Base-by-base conservation (phyloP, 2,797 vertebrate species). In the Lycodopsis pacificus region DNA sequence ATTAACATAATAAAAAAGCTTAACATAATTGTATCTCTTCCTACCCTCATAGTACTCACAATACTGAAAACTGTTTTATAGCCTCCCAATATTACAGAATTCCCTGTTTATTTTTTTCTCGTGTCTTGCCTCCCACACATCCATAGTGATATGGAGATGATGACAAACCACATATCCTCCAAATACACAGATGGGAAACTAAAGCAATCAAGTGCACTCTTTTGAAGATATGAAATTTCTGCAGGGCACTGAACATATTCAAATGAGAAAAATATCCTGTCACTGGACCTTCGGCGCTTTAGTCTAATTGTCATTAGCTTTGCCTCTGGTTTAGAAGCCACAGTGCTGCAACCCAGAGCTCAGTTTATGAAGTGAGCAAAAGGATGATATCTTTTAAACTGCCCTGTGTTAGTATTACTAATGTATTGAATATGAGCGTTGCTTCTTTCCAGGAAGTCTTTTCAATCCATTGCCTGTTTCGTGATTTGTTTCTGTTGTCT, bases 241-340 rank as follows among this genome's bases (percentile, higher is more conserved):
- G n/a, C 11, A 2, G 34, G 68, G 17, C 56, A 77, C 15, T 57
- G 58, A 17, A 0, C 2, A 63, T 72, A 72, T 75, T 68, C 64
- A 80, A 82, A 57, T 67, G 40, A 71, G 49, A 48, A 40, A 36
- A 51, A n/a, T 20, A 88, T 81, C 36, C 40, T 62, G 67, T 86
- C 86, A 86, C 53, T 78, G 71, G 72, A 38, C 67, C 62, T 79
- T 77, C 67, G 59, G 77, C 77, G 74, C 73, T 74, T 57, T 49
- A 34, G 32, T 34, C 68, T 59, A 79, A 85, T 85, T 73, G 84
- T 86, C 72, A 83, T 84, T 75, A 79, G 73, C 53, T 62, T 46
- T 71, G 71, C 65, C 44, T 73, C 44, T 73, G 66, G 76, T 74
- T 64, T 74, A 65, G 19, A 72, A 66, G 73, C 65, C 63, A 51